Evolutionary conservation across 2,113 vertebrate species (phyloP), one percentile per base, ranked within the genome.

Genomic region (Onychostruthus taczanowskii): DNA sequence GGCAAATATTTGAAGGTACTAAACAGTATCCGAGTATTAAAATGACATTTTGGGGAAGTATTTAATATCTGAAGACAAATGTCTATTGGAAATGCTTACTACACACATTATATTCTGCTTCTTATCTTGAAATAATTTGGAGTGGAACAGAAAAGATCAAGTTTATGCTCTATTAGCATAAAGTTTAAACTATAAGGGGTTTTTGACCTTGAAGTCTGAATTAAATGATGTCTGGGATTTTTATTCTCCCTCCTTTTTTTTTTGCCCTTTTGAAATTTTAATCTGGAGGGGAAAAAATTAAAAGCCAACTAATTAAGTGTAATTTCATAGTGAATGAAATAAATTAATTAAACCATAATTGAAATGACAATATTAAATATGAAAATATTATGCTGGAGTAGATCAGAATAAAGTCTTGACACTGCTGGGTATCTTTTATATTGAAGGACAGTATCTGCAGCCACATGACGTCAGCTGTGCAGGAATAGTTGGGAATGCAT

Each of bases 391-490:
- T 90, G 74, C 94, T 94, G 97, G 98, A 98, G 97, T 96, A 96
- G 97, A 98, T 97, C 97, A 97, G 94, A 97, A 96, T 96, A 79
- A 96, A 97, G 96, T 96, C 97, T 95, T 97, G 97, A 96, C 94
- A 95, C 94, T 92, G 84, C 92, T 95, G 97, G 97, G 92, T 94
- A 96, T 95, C 95, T 97, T 97, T 97, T 97, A 89, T 96, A 97
- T 68, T 98, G 98, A 98, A 98, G 98, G 98, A 98, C 98, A 96
- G 97, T 96, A 98, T 98, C 97, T 98, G 97, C 97, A 98, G 97
- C 58, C 3, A 18, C 92, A 97, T 98, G 98, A 98, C 98, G 98
- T 98, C 97, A 98, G 93, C 95, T 24, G 63, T 87, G 97, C 97
- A 97, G 95, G 96, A 97, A 98, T 97, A 97, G 98, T 98, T 98